Percentiles rank a stretch among this genome's conserved stretches.
Evolutionary conservation across 37 sponge, comb jelly and placozoan species (phyloP).

Genomic region (Oopsacas minuta): DNA sequence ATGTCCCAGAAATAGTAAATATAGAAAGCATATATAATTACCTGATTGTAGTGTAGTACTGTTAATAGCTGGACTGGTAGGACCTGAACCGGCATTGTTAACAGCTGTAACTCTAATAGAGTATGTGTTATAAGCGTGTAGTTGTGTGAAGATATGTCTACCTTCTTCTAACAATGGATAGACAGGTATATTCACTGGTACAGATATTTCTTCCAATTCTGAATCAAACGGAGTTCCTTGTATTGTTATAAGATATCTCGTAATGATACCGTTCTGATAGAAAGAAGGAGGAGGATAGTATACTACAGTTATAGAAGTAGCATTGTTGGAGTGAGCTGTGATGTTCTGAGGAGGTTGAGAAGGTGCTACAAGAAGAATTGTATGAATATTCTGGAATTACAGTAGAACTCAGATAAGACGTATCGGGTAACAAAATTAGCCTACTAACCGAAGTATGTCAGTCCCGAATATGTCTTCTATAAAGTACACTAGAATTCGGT

Average conservation of each 20-base stretch:
- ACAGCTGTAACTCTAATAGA: neutral
- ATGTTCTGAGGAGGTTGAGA: neutral
- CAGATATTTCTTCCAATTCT: neutral
- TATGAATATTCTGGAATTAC: too few species aligned
- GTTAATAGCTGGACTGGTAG: neutral
- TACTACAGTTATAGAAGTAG: neutral
- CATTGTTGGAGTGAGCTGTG: neutral
- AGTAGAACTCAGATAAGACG: too few species aligned
- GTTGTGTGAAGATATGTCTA: neutral
- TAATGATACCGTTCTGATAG: neutral
- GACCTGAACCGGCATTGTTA: neutral
- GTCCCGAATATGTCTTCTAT: too few species aligned
- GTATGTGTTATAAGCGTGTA: neutral
- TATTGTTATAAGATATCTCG: neutral
- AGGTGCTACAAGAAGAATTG: neutral
- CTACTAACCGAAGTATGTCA: too few species aligned
- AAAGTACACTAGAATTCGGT: too few species aligned
- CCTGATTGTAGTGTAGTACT: neutral
- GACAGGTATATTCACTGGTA: neutral
- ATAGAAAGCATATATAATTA: too few species aligned
- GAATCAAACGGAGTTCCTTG: neutral
- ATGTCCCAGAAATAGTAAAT: too few species aligned
- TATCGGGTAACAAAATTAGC: too few species aligned
- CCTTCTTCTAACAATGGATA: neutral
- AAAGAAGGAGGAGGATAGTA: neutral